These are phyloP conservation scores for Thaumetopoea pityocampa DNA, from an alignment of 1,140 invertebrate genomes.

Conservation along the genomic window DNA sequence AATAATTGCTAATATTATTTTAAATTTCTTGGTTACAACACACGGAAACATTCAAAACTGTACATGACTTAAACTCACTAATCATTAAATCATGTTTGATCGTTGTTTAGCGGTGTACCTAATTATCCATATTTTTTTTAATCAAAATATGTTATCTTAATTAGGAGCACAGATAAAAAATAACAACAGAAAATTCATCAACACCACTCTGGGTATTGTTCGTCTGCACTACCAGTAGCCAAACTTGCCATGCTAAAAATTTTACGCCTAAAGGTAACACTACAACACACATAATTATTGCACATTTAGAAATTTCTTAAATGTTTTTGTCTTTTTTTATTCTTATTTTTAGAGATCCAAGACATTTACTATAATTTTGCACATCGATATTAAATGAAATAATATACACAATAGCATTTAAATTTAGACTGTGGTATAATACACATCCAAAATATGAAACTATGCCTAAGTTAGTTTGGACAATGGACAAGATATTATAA, in stretches of 20 bases:
- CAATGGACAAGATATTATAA: slow-evolving; percentile 67
- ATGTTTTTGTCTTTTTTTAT: slow-evolving; percentile 73
- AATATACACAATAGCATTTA: slow-evolving; percentile 74
- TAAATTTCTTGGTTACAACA: too few relatives aligned
- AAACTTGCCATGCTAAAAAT: slow-evolving; percentile 57
- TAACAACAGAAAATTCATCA: too few relatives aligned
- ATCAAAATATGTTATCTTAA: too few relatives aligned
- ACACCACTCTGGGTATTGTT: slow-evolving; percentile 27
- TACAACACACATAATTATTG: slow-evolving; percentile 77
- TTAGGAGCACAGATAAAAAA: too few relatives aligned
- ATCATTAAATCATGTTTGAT: too few relatives aligned
- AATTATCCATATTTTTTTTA: too few relatives aligned
- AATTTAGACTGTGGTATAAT: slow-evolving; percentile 69
- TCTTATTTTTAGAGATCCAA: slow-evolving; percentile 73
- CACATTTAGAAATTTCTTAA: slow-evolving; percentile 76
- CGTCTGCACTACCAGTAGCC: slow-evolving; percentile 41
- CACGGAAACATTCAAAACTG: too few relatives aligned
- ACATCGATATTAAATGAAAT: slow-evolving; percentile 71
- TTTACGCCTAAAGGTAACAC: slow-evolving; percentile 74
- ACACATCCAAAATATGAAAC: slow-evolving; percentile 73
- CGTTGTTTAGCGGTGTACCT: too few relatives aligned
- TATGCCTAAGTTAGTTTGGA: slow-evolving; percentile 71
- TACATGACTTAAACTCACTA: too few relatives aligned
- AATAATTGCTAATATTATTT: too few relatives aligned
- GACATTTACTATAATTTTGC: slow-evolving; percentile 76